Base-by-base conservation (phyloP, 1,140 invertebrate species). In the Doryteuthis pealeii region DNA sequence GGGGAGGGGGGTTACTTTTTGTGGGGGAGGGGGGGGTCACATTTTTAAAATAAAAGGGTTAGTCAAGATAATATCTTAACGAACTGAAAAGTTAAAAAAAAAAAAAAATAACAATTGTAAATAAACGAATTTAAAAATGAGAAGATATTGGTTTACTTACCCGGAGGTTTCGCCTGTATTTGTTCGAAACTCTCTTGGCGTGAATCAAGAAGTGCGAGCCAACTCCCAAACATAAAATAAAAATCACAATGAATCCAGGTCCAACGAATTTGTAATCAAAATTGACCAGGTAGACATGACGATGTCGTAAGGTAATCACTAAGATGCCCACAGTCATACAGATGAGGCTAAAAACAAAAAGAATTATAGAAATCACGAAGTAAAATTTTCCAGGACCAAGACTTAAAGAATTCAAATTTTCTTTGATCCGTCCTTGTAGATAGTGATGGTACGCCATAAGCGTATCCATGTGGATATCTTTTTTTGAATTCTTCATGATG, bases 381-480 rank as follows among this genome's bases (percentile, higher is more conserved):
- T 80, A 77, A 68, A 81, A 54, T 49, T 73, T 71, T 10, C 80
- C 84, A 32, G 83, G 84, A 0, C 84, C 84, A 4, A 86, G 71
- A 0, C 69, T 70, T 3, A 84, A 72, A 4, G 81, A 81, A 74
- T 85, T 86, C 18, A 86, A 69, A 69, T 84, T 79, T 26, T 74
- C 75, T 65, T 80, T 78, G 66, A 86, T 85, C 49, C 80, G 76
- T 0, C 75, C 70, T 71, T 86, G 83, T 0, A 86, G 74, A 43
- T 79, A 85, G n/a, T 80, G 71, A 76, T 84, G 83, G 74, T 85
- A 85, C 2, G 83, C 81, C 65, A 84, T 81, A 31, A 86, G 82
- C 0, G 84, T 86, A 66, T 83, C 82, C 58, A 84, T 84, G 70
- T 86, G 83, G 6, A 62, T 6, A 22, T 62, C 54, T 62, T 62